Conservation (phyloP, 1,140 invertebrate genomes). For the Ectropis grisescens region DNA sequence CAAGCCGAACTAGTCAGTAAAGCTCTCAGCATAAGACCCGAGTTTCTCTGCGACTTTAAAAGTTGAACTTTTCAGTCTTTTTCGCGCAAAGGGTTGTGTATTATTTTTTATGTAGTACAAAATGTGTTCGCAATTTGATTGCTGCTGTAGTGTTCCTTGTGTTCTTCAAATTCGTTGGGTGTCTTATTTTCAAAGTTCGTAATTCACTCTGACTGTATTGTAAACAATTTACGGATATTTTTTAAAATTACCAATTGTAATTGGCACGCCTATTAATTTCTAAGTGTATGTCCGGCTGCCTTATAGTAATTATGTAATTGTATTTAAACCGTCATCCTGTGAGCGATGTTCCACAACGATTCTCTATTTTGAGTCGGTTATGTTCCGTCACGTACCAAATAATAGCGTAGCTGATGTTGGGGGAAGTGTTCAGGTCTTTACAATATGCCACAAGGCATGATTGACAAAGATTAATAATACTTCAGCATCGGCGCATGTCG, state of each 20-base stretch:
- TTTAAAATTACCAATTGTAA: no score
- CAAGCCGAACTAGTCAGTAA: no score
- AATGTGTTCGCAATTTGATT: conserved; percentile 69
- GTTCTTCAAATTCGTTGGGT: conserved; percentile 52
- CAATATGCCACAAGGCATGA: no score
- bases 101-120: conserved; percentile 70
- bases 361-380: conserved; percentile 9
- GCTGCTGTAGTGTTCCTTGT: conserved; percentile 67
- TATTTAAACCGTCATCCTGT: conserved; percentile 24
- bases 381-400: conserved; percentile 51
- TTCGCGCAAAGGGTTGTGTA: conserved; percentile 70
- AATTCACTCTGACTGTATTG: conserved; percentile 42
- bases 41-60: conserved; percentile 56
- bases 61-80: conserved; percentile 66
- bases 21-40: conserved; percentile 13
- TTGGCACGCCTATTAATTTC: conserved; percentile 25
- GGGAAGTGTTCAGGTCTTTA: neutral
- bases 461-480: no score
- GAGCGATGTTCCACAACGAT: conserved; percentile 16
- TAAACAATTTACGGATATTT: no score
- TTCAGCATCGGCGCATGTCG: no score
- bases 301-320: conserved; percentile 42
- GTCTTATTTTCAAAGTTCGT: conserved; percentile 55
- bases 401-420: conserved; percentile 41
- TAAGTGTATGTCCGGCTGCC: conserved; percentile 32